A percentile compares a stretch with the other conserved stretches of the same genome.
phyloP scores from a whole-genome alignment of 1,140 invertebrate species.

The Drosophila arizonae region DNA sequence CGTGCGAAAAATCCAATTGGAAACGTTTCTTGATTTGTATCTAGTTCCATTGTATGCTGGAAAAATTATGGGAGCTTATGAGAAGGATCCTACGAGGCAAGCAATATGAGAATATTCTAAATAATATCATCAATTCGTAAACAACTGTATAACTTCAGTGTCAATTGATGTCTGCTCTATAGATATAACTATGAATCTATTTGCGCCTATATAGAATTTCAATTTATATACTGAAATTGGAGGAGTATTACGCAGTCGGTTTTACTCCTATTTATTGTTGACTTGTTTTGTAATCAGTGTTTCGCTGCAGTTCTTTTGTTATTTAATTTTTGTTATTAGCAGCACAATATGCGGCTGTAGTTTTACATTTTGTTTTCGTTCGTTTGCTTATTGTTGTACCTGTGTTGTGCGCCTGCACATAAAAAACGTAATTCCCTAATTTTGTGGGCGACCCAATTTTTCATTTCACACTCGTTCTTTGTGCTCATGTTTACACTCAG shows the following conservation, averaged over 20 bases:
- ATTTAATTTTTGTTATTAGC: conserved; percentile 1
- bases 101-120: too few species aligned
- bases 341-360: conserved; percentile 28
- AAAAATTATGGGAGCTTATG: too few species aligned
- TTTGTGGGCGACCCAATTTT: conserved; percentile 33
- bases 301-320: conserved; percentile 2
- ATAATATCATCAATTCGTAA: too few species aligned
- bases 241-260: background rate
- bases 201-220: too few species aligned
- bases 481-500: conserved; percentile 23
- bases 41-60: too few species aligned
- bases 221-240: too few species aligned
- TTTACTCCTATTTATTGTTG: conserved; percentile 6
- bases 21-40: background rate
- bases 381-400: conserved; percentile 5
- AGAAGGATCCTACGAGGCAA: too few species aligned
- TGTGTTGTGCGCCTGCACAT: conserved; percentile 24
- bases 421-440: conserved; percentile 46
- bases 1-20: conserved; percentile 66
- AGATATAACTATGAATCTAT: too few species aligned
- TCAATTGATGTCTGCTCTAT: too few species aligned
- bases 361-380: conserved; percentile 36
- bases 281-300: conserved; percentile 13
- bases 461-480: conserved; percentile 10
- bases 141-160: too few species aligned